These are phyloP conservation scores for Leptobrachium leishanense DNA, from an alignment of 2,113 vertebrate species.

Conservation along the genomic window DNA sequence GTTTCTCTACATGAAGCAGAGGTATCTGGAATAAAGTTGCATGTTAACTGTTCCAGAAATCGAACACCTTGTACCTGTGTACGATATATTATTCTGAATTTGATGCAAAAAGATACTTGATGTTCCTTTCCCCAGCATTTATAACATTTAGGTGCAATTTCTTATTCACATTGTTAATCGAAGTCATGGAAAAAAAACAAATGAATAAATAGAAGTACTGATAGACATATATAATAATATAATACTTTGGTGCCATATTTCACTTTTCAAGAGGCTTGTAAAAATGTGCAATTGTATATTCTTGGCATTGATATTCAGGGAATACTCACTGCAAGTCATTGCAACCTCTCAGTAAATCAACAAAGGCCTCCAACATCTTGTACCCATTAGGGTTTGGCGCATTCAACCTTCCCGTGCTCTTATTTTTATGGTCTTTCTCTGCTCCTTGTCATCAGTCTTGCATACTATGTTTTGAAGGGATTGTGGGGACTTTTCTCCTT, in stretches of 20 bases:
- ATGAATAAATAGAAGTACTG: not conserved
- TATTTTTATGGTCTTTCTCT: not conserved
- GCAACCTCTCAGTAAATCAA: not conserved
- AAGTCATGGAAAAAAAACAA: not conserved
- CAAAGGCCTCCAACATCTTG: not conserved
- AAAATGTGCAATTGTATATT: not conserved
- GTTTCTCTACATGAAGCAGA: too few relatives aligned
- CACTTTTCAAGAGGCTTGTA: not conserved
- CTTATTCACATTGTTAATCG: not conserved
- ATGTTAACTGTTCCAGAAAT: too few relatives aligned
- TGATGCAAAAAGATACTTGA: not conserved
- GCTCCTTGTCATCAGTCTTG: not conserved
- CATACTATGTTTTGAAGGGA: not conserved
- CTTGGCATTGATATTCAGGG: not conserved
- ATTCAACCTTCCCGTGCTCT: not conserved
- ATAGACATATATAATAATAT: not conserved
- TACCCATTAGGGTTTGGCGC: not conserved
- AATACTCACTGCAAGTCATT: not conserved
- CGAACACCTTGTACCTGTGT: too few relatives aligned
- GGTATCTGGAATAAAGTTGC: too few relatives aligned
- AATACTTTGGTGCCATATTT: not conserved
- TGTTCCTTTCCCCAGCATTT: not conserved
- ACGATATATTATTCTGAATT: not conserved
- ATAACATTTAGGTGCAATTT: not conserved
- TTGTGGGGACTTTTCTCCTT: not conserved